A percentile compares a stretch with the other conserved stretches of the same genome.
These are phyloP conservation scores for Drosophila hydei DNA, from an alignment of 1,140 invertebrate genomes.

Conservation along the genomic window DNA sequence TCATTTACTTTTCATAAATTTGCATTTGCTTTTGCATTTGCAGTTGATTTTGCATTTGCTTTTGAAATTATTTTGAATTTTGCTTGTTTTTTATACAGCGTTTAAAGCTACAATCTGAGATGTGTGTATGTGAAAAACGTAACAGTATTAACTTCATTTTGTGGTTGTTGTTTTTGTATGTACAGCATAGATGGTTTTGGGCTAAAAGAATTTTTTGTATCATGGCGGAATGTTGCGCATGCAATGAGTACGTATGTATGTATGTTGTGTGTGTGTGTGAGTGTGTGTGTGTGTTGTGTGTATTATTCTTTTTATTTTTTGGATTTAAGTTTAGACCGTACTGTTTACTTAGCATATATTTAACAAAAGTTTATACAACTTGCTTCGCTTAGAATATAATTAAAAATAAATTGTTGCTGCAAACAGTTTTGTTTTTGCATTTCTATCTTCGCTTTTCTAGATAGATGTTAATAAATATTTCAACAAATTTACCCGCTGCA, in stretches of 20 bases:
- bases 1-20: conserved; percentile 63
- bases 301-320: conserved; percentile 43
- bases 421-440: neutral
- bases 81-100: conserved; percentile 40
- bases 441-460: conserved; percentile 31
- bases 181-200: conserved; percentile 48
- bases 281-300: conserved; percentile 12
- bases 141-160: conserved; percentile 26
- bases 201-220: conserved; percentile 22
- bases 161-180: conserved; percentile 40
- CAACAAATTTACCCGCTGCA: conserved; percentile 69
- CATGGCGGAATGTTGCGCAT: conserved; percentile 76
- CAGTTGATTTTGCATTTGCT: conserved; percentile 40
- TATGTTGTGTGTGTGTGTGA: conserved; percentile 15
- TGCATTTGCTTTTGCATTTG: conserved; percentile 44
- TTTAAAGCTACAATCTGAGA: conserved; percentile 79
- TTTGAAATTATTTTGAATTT: conserved; percentile 48
- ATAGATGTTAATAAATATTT: conserved; percentile 72
- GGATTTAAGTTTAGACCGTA: conserved; percentile 50
- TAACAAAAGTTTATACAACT: conserved; percentile 76
- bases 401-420: conserved; percentile 44
- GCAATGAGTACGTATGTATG: conserved; percentile 24
- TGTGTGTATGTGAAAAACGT: conserved; percentile 52
- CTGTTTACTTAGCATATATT: conserved; percentile 65
- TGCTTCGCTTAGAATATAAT: conserved; percentile 64